These are phyloP conservation scores for Chironex yamaguchii DNA, from an alignment of 30 jellyfish, hydroid and myxozoan species.

Conservation along the genomic window DNA sequence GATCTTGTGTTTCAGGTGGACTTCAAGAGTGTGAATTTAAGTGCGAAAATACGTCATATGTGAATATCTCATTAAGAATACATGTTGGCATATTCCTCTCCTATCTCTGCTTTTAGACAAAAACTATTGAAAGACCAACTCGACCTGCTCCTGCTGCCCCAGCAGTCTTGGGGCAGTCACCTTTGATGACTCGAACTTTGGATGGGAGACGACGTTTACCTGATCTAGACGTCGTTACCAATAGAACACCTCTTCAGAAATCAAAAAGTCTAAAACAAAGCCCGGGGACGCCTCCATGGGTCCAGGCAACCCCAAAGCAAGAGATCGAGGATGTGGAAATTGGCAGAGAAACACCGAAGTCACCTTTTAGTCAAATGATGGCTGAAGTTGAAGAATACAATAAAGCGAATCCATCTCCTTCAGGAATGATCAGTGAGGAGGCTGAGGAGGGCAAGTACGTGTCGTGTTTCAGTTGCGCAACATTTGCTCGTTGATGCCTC, in stretches of 20 bases:
- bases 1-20: too few species aligned
- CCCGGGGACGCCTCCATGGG: not conserved
- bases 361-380: slow-evolving; percentile 77
- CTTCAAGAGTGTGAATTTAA: too few species aligned
- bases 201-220: not conserved
- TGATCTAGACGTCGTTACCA: not conserved
- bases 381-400: slow-evolving; percentile 76
- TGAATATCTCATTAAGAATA: too few species aligned
- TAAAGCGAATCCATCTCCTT: not conserved
- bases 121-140: not conserved
- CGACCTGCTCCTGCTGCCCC: not conserved
- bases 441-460: too few species aligned
- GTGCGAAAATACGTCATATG: too few species aligned
- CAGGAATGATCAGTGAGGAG: not conserved
- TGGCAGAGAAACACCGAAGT: slow-evolving; percentile 3
- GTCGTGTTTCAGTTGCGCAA: too few species aligned
- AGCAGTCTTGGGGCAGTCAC: not conserved
- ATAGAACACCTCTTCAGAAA: not conserved
- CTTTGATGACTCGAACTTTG: too few species aligned
- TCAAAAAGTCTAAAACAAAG: not conserved
- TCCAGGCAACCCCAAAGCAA: not conserved
- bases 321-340: not conserved
- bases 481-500: too few species aligned
- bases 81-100: too few species aligned
- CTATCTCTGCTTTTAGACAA: too few species aligned